phyloP scores from a whole-genome alignment of 2,888 invertebrate genomes.

The Patella ulyssiponensis region DNA sequence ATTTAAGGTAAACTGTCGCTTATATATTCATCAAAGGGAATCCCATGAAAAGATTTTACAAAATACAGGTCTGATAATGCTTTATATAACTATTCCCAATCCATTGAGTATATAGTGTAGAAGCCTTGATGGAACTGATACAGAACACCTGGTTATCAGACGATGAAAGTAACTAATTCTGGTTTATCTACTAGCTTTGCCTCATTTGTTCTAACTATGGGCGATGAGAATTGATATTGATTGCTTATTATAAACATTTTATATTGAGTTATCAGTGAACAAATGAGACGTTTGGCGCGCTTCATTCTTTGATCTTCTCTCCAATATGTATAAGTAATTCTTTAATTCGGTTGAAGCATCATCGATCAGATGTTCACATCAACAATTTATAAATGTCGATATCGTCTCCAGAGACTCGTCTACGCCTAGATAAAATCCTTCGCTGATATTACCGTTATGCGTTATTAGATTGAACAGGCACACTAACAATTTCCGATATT shows the following conservation, averaged over 20 bases:
- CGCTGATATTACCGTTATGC: no score
- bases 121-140: no score
- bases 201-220: constrained; percentile 21
- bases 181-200: constrained; percentile 15
- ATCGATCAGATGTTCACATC: constrained; percentile 23
- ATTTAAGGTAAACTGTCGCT: no score
- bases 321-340: constrained; percentile 43
- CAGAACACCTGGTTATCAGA: no score
- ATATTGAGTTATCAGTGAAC: constrained; percentile 14
- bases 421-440: no score
- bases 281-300: constrained; percentile 20
- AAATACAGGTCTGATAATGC: no score
- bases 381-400: constrained; percentile 24
- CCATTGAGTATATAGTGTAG: no score
- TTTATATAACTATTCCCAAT: no score
- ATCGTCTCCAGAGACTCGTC: constrained; percentile 4
- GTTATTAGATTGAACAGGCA: no score
- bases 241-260: constrained; percentile 21
- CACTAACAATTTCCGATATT: no score
- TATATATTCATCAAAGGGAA: no score
- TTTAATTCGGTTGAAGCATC: constrained; percentile 40
- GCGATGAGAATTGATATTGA: constrained; percentile 1
- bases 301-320: constrained; percentile 30
- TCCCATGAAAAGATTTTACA: no score
- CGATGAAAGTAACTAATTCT: not conserved